phyloP scores from a whole-genome alignment of 2,113 vertebrate genomes.

The Pan paniscus region DNA sequence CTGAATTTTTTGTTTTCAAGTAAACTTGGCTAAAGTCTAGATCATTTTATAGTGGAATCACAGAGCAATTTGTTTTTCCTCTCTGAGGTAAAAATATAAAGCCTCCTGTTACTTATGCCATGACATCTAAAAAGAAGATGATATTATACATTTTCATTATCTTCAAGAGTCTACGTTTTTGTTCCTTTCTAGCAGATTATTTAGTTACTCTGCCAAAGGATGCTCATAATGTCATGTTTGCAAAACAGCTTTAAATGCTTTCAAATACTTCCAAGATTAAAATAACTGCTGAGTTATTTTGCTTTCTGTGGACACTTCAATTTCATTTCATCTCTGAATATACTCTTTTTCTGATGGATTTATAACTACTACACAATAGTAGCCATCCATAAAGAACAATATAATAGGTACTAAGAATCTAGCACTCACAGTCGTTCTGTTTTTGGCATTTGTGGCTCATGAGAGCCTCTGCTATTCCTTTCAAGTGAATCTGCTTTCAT shows the following conservation, averaged over 20 bases:
- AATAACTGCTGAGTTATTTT: constrained; percentile 45
- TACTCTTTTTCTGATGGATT: neutral
- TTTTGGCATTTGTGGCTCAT: neutral
- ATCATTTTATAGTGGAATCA: constrained; percentile 11
- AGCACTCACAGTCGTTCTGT: neutral
- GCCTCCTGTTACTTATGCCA: neutral
- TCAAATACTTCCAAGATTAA: constrained; percentile 56
- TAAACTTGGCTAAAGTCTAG: neutral
- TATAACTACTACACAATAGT: constrained; percentile 34
- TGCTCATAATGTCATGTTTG: neutral
- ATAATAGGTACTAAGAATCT: neutral
- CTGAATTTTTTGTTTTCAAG: constrained; percentile 33
- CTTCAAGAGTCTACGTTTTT: neutral
- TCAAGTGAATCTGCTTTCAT: constrained; percentile 29
- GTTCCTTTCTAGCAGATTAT: neutral
- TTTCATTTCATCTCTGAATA: constrained; percentile 27
- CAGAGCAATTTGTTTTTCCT: neutral
- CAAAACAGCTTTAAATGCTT: constrained; percentile 60
- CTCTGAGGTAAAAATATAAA: constrained; percentile 31
- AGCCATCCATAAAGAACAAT: constrained; percentile 22
- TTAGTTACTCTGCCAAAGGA: constrained; percentile 43
- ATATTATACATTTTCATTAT: neutral
- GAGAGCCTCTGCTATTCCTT: constrained; percentile 3
- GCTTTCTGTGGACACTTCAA: constrained; percentile 43
- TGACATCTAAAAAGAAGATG: neutral